Conservation (phyloP, 2,888 invertebrate species). For the Venusia cambrica region DNA sequence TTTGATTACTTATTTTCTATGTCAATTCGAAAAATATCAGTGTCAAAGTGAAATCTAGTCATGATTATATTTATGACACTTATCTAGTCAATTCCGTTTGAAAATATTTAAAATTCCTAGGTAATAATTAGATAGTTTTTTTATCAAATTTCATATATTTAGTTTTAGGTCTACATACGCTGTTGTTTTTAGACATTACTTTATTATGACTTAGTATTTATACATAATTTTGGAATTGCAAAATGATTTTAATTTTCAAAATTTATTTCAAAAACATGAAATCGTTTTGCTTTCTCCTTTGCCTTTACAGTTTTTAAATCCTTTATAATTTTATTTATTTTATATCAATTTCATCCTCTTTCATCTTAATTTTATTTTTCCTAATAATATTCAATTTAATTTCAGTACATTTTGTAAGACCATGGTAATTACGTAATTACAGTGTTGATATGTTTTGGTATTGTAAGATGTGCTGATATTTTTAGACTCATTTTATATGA, state of each 20-base stretch:
- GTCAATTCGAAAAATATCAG: too few relatives aligned
- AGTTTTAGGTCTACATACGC: conserved; percentile 31
- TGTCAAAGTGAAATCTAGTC: too few relatives aligned
- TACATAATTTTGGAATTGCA: conserved; percentile 29
- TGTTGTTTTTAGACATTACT: conserved; percentile 26
- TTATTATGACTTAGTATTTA: conserved; percentile 1
- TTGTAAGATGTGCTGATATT: conserved; percentile 33
- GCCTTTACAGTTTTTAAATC: conserved; percentile 47
- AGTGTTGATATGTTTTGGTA: conserved; percentile 6
- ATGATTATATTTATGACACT: too few relatives aligned
- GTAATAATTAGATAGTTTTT: neutral
- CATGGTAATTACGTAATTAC: conserved; percentile 1
- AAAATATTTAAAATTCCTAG: conserved; percentile 1
- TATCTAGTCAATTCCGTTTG: too few relatives aligned
- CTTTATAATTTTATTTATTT: conserved; percentile 28
- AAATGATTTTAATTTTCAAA: conserved; percentile 36
- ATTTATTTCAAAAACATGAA: neutral
- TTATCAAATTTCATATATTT: conserved; percentile 3
- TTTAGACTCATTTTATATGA: conserved; percentile 57
- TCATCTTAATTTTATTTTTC: conserved; percentile 25
- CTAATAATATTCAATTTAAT: conserved; percentile 20
- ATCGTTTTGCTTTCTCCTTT: conserved; percentile 45
- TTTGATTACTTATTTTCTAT: too few relatives aligned
- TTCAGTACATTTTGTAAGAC: conserved; percentile 13
- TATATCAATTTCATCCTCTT: conserved; percentile 21